Evolutionary conservation across 2,888 invertebrate genomes (phyloP), one percentile per base, ranked within the genome.

Genomic region (Cephalotes varians): DNA sequence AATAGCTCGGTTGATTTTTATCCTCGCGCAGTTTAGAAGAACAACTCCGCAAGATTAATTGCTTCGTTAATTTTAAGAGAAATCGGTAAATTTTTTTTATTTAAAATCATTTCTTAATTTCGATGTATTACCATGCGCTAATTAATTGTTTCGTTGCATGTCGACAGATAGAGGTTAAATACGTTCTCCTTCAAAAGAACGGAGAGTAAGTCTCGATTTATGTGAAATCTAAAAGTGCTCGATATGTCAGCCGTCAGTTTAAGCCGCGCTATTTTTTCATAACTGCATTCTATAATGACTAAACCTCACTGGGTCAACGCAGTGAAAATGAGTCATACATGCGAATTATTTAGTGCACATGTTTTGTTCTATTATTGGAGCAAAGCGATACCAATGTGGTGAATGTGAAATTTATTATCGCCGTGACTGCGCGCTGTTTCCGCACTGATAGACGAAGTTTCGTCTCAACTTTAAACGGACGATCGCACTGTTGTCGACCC

Each of bases 231-330:
- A 40, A 67, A 31, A 34, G 18, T 12, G 25, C 31, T 67, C 54
- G 40, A 67, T 77, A 18, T 56, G 44, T 71, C 28, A 77, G 40
- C 54, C 21, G 40, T 21, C 54, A n/a, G 34, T 28, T 44, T 58
- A 40, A 31, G 18, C 49, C 31, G 18, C 40, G 28, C n/a, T 4
- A 58, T 31, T 51, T 76, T 71, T 37, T 34, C 25, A 18, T 40
- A 56, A 44, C 31, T 21, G 21, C 44, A 25, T 56, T 69, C 56
- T 77, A 7, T 6, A 56, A n/a, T 69, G 56, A 56, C 54, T 77
- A 77, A 56, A 56, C 44, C 21, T 56, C 56, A 56, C 12, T 77
- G 44, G 67, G 56, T 79, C 77, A 79, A 71, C 21, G 31, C 51
- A 34, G 31, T 40, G 60, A 80, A 82, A 47, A 51, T 67, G 60